Percentiles rank a stretch among this genome's conserved stretches.
Evolutionary conservation across 2,888 invertebrate species (phyloP).

Genomic region (Athalia cordata): DNA sequence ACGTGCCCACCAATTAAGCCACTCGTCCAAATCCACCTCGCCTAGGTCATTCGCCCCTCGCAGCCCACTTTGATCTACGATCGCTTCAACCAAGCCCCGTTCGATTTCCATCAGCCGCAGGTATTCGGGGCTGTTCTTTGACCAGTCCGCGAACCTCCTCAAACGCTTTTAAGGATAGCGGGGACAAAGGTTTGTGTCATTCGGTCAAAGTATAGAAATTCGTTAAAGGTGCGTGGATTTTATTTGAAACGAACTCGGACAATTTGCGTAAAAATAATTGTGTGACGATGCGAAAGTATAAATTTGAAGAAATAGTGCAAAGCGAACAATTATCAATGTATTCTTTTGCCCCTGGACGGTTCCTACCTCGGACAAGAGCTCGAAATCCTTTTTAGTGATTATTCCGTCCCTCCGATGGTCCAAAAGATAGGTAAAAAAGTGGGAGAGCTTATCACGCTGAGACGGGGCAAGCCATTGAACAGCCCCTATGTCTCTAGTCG

Average conservation of each 20-base stretch:
- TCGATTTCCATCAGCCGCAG: conserved; percentile 84
- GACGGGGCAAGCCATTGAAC: conserved; percentile 75
- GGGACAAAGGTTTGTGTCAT: background rate
- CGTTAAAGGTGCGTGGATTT: too few species aligned
- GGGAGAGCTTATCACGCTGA: conserved; percentile 82
- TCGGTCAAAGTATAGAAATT: too few species aligned
- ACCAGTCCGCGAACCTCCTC: conserved; percentile 87
- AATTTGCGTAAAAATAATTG: too few species aligned
- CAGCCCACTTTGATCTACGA: conserved; percentile 75
- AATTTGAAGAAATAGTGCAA: too few species aligned
- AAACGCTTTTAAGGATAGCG: conserved; percentile 71
- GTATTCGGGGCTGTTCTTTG: conserved; percentile 83
- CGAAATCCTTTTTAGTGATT: conserved; percentile 83
- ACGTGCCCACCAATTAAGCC: conserved; percentile 82
- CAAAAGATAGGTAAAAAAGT: conserved; percentile 82
- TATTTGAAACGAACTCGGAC: too few species aligned
- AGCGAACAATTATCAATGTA: background rate
- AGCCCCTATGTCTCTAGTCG: conserved; percentile 41
- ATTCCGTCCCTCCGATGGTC: conserved; percentile 85
- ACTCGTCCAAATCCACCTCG: conserved; percentile 79
- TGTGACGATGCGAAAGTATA: too few species aligned
- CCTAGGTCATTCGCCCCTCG: conserved; percentile 47
- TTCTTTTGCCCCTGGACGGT: background rate
- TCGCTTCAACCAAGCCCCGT: conserved; percentile 82
- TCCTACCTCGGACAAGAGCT: conserved; percentile 80